These are phyloP conservation scores for Schizaphis graminum DNA, from an alignment of 2,888 invertebrate genomes.

Conservation along the genomic window DNA sequence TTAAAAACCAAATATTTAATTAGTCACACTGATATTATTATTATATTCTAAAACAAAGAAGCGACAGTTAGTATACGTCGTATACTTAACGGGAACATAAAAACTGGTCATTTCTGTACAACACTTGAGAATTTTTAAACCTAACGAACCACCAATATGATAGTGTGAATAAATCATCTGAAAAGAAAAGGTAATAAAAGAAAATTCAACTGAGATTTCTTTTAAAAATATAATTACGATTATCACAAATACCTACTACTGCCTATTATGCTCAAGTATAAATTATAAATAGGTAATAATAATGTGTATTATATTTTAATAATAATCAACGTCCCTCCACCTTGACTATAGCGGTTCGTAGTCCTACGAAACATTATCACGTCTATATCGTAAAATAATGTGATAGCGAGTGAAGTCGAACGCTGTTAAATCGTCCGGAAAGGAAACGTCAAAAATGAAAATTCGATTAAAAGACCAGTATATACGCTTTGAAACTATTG, in stretches of 20 bases:
- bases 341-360: not conserved
- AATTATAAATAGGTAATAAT: no score
- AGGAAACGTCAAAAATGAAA: not conserved
- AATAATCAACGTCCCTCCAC: no score
- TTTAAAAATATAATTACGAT: no score
- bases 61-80: not conserved
- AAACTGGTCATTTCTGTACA: not conserved
- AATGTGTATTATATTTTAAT: no score
- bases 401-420: not conserved
- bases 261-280: no score
- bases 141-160: no score
- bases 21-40: not conserved
- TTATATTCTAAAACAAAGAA: not conserved
- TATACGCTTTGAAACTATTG: no score
- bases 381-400: not conserved
- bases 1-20: not conserved
- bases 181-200: no score
- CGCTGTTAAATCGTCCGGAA: not conserved
- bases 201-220: no score
- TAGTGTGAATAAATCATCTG: no score
- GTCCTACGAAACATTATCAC: not conserved
- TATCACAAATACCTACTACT: no score
- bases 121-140: not conserved
- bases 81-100: not conserved
- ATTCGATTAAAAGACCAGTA: not conserved